Conservation (phyloP, 64 coral and sea anemone genomes). For the Stichodactyla mertensii region DNA sequence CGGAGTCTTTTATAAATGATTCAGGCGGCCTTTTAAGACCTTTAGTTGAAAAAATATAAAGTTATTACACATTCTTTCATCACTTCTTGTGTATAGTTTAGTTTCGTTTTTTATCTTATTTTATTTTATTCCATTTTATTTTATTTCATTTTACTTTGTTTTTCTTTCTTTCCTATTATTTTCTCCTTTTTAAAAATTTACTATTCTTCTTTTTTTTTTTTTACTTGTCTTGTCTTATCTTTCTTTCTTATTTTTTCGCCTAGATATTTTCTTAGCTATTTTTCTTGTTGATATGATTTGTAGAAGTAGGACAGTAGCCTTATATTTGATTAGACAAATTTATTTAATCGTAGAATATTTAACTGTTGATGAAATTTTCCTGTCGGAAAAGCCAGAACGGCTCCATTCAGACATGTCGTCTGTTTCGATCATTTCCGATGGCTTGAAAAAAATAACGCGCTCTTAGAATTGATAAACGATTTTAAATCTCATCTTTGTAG, state of each 20-base stretch:
- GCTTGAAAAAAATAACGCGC: background rate
- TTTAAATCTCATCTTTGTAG: background rate
- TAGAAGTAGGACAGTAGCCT: background rate
- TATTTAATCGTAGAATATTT: background rate
- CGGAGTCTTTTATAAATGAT: background rate
- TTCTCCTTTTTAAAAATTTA: background rate
- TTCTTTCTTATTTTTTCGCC: background rate
- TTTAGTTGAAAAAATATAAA: background rate
- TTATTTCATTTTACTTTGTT: too few species aligned
- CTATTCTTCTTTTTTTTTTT: background rate
- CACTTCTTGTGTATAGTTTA: too few species aligned
- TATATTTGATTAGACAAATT: background rate
- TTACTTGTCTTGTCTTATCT: background rate
- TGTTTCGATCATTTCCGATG: slow-evolving; percentile 6
- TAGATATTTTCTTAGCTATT: background rate
- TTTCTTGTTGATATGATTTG: background rate
- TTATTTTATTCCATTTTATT: too few species aligned
- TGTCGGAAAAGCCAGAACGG: background rate
- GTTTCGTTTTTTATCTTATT: too few species aligned
- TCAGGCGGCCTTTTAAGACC: background rate
- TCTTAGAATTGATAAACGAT: background rate
- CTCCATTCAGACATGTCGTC: background rate
- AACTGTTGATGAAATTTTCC: background rate
- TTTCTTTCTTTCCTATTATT: too few species aligned
- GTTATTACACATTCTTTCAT: too few species aligned